These are phyloP conservation scores for Clytia hemisphaerica DNA, from an alignment of 30 jellyfish, hydroid and myxozoan species.

Conservation along the genomic window DNA sequence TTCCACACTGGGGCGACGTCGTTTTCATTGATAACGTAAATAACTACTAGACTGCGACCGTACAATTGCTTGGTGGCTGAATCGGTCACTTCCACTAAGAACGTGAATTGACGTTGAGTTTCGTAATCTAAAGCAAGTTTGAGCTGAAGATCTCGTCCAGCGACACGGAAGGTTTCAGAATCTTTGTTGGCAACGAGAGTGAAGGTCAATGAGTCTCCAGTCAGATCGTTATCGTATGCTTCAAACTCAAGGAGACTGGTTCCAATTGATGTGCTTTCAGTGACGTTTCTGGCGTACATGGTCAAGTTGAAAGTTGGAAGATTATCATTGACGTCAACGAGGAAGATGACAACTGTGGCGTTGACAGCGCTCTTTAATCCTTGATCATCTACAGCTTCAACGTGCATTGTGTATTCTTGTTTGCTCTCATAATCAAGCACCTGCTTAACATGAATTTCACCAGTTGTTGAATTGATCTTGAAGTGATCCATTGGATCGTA, in stretches of 20 bases:
- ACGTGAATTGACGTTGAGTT: conserved; percentile 11
- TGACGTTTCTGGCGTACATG: background rate
- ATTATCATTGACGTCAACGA: conserved; percentile 11
- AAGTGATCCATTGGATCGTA: conserved; percentile 16
- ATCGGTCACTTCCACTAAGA: conserved; percentile 54
- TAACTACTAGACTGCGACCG: conserved; percentile 13
- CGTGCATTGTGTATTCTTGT: conserved; percentile 27
- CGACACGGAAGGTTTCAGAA: background rate
- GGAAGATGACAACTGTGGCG: background rate
- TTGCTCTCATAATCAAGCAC: conserved; percentile 38
- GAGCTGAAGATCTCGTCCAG: conserved; percentile 6
- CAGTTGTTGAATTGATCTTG: conserved; percentile 45
- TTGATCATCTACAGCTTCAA: conserved; percentile 55
- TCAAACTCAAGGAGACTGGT: too few species aligned
- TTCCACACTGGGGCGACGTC: conserved; percentile 20
- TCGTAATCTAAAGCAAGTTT: conserved; percentile 34
- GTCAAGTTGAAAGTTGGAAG: background rate
- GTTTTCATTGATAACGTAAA: conserved; percentile 50
- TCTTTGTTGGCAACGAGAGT: background rate
- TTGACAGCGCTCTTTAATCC: too few species aligned
- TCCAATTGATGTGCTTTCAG: background rate
- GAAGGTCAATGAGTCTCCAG: conserved; percentile 1
- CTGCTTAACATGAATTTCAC: conserved; percentile 31
- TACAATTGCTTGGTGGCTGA: conserved; percentile 31
- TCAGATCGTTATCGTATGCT: conserved; percentile 15